These are phyloP conservation scores for Omphaloscelis lunosa DNA, from an alignment of 2,888 invertebrate genomes.

Conservation along the genomic window DNA sequence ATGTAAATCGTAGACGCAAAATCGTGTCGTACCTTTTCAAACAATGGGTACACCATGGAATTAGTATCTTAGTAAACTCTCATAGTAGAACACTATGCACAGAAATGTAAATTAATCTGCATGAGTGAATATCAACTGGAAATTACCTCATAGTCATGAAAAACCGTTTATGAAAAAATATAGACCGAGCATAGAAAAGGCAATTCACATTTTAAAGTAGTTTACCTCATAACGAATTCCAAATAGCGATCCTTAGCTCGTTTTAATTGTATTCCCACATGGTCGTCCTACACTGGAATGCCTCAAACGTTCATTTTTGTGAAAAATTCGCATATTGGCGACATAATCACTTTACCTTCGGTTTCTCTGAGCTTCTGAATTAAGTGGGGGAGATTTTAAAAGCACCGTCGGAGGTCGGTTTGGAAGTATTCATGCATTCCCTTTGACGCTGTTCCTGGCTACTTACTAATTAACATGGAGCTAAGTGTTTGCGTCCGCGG, in stretches of 20 bases:
- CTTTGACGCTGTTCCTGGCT: constrained; percentile 89
- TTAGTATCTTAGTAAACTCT: not conserved
- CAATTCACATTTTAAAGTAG: constrained; percentile 38
- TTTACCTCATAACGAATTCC: constrained; percentile 40
- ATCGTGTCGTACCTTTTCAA: not conserved
- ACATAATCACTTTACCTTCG: constrained; percentile 88
- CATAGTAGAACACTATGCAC: not conserved
- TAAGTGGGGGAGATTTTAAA: constrained; percentile 89
- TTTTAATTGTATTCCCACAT: constrained; percentile 65
- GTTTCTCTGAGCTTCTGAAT: constrained; percentile 86
- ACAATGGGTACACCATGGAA: not conserved
- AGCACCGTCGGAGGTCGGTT: constrained; percentile 86
- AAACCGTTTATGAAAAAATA: constrained; percentile 4
- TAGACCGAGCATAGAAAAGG: not conserved
- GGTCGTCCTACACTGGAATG: constrained; percentile 45
- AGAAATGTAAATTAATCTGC: not conserved
- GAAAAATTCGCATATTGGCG: constrained; percentile 87
- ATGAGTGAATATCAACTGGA: not conserved
- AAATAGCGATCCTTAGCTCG: constrained; percentile 55
- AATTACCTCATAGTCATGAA: not conserved
- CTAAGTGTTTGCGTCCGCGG: constrained; percentile 90
- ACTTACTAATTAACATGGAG: constrained; percentile 90
- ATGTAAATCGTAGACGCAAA: not conserved
- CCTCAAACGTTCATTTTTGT: constrained; percentile 75
- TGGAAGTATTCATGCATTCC: constrained; percentile 90